Conservation (phyloP, 2,888 invertebrate genomes). For the Brassicogethes aeneus region DNA sequence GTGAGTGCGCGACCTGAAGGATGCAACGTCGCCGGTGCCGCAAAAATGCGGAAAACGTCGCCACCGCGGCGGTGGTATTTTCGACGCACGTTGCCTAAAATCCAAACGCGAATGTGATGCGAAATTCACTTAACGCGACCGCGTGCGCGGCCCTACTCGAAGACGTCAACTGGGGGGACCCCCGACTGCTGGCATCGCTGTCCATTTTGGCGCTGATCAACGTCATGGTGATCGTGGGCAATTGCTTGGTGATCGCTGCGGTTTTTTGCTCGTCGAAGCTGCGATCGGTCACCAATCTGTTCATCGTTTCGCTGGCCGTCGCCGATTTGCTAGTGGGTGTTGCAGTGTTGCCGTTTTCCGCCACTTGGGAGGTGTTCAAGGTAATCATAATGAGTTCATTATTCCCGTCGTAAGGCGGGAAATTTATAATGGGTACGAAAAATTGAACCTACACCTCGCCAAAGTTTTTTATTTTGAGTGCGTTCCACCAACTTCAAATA, state of each 20-base stretch:
- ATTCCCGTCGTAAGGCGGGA: no score
- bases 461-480: no score
- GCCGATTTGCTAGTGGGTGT: slow-evolving; percentile 94
- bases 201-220: slow-evolving; percentile 74
- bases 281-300: slow-evolving; percentile 84
- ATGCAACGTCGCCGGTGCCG: no score
- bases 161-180: slow-evolving; percentile 75
- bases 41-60: no score
- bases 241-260: slow-evolving; percentile 86
- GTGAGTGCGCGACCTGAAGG: no score
- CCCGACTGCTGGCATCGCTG: slow-evolving; percentile 65
- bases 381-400: slow-evolving; percentile 43
- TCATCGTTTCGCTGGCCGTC: slow-evolving; percentile 93
- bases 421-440: no score
- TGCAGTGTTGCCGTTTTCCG: slow-evolving; percentile 91
- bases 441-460: no score
- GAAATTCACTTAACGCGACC: slow-evolving; percentile 67
- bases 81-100: no score
- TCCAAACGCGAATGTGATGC: slow-evolving; percentile 44
- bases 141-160: slow-evolving; percentile 75
- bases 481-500: no score
- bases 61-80: no score
- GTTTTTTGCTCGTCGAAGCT: slow-evolving; percentile 87
- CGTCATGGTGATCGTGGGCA: slow-evolving; percentile 81
- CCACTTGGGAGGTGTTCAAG: slow-evolving; percentile 89